A percentile compares a stretch with the other conserved stretches of the same genome.
Evolutionary conservation across 2,113 vertebrate genomes (phyloP).

Genomic region (Puntigrus tetrazona): DNA sequence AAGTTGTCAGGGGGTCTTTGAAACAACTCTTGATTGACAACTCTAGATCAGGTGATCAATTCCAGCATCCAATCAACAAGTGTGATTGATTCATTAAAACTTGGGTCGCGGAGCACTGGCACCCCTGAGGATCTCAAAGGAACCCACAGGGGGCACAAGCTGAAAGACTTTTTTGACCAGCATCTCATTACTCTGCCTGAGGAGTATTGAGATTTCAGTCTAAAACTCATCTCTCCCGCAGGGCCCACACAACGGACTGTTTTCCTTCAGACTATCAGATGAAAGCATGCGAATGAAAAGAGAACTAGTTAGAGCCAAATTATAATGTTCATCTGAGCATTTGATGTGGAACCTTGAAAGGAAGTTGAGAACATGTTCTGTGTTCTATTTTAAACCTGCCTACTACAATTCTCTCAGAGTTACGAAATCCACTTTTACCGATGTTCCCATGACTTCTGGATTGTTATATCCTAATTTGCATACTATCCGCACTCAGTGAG

Average conservation of each 20-base stretch:
- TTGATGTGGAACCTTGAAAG: conserved; percentile 21
- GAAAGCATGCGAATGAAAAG: conserved; percentile 35
- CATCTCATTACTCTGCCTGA: conserved; percentile 50
- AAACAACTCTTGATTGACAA: conserved; percentile 45
- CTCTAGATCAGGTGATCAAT: conserved; percentile 51
- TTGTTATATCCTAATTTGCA: neutral
- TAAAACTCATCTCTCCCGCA: conserved; percentile 38
- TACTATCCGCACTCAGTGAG: neutral
- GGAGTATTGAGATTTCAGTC: conserved; percentile 36
- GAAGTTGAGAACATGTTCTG: conserved; percentile 13
- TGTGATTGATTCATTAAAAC: conserved; percentile 51
- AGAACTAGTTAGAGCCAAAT: conserved; percentile 26
- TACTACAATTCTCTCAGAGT: neutral
- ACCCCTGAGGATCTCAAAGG: conserved; percentile 55
- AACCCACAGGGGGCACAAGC: conserved; percentile 33
- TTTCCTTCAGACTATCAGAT: conserved; percentile 39
- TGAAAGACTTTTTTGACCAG: conserved; percentile 47
- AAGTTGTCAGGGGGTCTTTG: conserved; percentile 50
- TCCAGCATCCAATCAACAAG: conserved; percentile 43
- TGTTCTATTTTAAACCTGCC: neutral
- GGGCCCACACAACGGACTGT: conserved; percentile 18
- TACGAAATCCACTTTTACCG: neutral
- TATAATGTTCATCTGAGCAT: neutral
- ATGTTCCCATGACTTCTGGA: neutral
- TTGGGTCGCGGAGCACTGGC: conserved; percentile 35